Conservation (phyloP, 2,113 vertebrate genomes). For the Serinus canaria region DNA sequence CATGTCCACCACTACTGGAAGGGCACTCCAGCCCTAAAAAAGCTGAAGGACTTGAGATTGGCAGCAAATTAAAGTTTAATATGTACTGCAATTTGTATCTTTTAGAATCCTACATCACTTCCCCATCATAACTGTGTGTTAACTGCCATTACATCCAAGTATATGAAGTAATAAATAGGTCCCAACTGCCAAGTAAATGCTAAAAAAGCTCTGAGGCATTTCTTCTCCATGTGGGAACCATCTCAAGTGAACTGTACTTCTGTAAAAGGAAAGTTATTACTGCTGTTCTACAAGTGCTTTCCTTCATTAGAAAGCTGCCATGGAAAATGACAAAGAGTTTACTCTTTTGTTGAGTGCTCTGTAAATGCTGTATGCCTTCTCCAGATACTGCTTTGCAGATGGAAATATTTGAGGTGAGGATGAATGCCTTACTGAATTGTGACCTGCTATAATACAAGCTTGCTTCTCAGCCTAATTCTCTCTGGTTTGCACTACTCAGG, state of each 20-base stretch:
- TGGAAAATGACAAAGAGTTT: constrained; percentile 47
- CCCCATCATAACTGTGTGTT: constrained; percentile 41
- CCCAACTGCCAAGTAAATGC: constrained; percentile 48
- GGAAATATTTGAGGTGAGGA: constrained; percentile 10
- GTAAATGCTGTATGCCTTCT: constrained; percentile 19
- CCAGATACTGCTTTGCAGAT: constrained; percentile 19
- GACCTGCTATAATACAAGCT: neutral
- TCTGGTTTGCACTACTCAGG: constrained; percentile 5
- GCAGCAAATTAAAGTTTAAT: constrained; percentile 41
- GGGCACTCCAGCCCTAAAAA: neutral
- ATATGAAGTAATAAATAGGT: constrained; percentile 66
- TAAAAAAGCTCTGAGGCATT: constrained; percentile 36
- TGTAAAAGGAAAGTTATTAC: constrained; percentile 29
- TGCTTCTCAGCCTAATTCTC: neutral
- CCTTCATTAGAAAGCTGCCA: constrained; percentile 55
- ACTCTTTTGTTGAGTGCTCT: constrained; percentile 37
- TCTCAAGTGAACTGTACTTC: constrained; percentile 40
- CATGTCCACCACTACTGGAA: constrained; percentile 19
- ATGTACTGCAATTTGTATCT: constrained; percentile 42
- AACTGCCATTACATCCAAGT: constrained; percentile 49
- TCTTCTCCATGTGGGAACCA: constrained; percentile 65
- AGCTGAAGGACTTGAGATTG: neutral
- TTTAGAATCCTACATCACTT: constrained; percentile 44
- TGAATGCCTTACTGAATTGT: constrained; percentile 11
- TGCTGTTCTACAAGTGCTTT: constrained; percentile 53